These are phyloP conservation scores for Maccullochella peelii DNA, from an alignment of 2,113 vertebrate species.

Conservation along the genomic window DNA sequence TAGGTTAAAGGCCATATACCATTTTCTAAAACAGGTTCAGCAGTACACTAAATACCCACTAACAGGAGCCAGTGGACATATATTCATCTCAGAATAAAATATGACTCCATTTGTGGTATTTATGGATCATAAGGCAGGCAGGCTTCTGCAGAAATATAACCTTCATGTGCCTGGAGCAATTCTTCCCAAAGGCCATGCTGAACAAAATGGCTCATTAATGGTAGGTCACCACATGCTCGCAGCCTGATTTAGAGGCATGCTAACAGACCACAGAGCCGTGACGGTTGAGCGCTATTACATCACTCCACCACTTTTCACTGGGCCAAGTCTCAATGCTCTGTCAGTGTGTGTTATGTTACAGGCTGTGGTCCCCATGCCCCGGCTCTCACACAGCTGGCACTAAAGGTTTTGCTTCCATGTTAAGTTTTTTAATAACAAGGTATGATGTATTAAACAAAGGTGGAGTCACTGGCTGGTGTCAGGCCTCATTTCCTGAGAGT, in stretches of 20 bases:
- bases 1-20: constrained; percentile 32
- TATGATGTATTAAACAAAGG: constrained; percentile 33
- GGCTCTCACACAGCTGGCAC: constrained; percentile 34
- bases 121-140: constrained; percentile 53
- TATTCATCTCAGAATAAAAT: constrained; percentile 53
- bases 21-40: constrained; percentile 45
- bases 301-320: constrained; percentile 50
- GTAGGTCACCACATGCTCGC: constrained; percentile 53
- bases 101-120: constrained; percentile 56
- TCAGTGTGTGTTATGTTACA: constrained; percentile 50
- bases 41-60: constrained; percentile 31
- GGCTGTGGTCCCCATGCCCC: constrained; percentile 17
- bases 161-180: constrained; percentile 55
- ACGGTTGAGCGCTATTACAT: constrained; percentile 64
- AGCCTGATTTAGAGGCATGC: constrained; percentile 67
- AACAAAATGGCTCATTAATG: constrained; percentile 68
- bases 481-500: constrained; percentile 50
- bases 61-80: constrained; percentile 19
- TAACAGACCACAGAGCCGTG: constrained; percentile 60
- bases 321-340: constrained; percentile 43
- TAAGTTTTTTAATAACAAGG: constrained; percentile 21
- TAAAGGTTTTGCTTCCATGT: constrained; percentile 13
- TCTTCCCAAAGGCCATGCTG: constrained; percentile 58
- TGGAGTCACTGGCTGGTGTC: constrained; percentile 50
- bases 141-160: constrained; percentile 50